Evolutionary conservation across 2,797 vertebrate species (phyloP).

Genomic region (Crenuchus spilurus): DNA sequence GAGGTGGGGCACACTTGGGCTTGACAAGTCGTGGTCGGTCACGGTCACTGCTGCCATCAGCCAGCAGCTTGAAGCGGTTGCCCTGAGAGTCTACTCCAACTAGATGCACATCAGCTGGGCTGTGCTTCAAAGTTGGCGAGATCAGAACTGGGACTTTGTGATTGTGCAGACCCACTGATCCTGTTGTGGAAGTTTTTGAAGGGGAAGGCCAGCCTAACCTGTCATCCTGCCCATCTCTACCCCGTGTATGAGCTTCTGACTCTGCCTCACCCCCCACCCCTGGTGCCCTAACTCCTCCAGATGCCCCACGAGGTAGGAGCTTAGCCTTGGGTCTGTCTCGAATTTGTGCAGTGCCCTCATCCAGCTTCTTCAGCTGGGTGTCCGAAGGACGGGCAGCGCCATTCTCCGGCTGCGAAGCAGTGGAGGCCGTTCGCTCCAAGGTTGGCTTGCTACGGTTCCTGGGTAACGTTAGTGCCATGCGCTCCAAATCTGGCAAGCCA

Average conservation of each 20-base stretch:
- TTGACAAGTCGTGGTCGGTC: constrained; percentile 93
- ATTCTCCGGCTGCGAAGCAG: constrained; percentile 87
- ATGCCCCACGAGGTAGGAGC: constrained; percentile 83
- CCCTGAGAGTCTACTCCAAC: constrained; percentile 98
- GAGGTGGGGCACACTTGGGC: constrained; percentile 97
- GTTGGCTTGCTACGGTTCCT: constrained; percentile 95
- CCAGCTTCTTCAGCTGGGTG: constrained; percentile 83
- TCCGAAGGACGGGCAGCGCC: constrained; percentile 81
- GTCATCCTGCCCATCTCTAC: constrained; percentile 81
- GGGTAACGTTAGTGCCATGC: constrained; percentile 94
- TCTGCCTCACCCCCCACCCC: constrained; percentile 78
- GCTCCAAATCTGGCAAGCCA: constrained; percentile 93
- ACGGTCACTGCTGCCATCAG: constrained; percentile 91
- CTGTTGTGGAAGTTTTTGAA: constrained; percentile 74
- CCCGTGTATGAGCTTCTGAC: constrained; percentile 72
- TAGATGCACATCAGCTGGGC: constrained; percentile 91
- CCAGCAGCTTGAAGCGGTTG: constrained; percentile 97
- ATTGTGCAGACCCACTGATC: constrained; percentile 81
- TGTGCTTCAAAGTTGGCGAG: constrained; percentile 94
- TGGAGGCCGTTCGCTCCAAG: constrained; percentile 90
- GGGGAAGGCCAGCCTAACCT: constrained; percentile 88
- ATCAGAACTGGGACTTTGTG: constrained; percentile 99
- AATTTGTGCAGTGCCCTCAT: constrained; percentile 88
- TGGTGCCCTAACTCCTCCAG: constrained; percentile 70
- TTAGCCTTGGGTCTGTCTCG: constrained; percentile 96